A percentile compares a stretch with the other conserved stretches of the same genome.
Evolutionary conservation across 2,797 vertebrate genomes (phyloP).

Genomic region (Falco columbarius): DNA sequence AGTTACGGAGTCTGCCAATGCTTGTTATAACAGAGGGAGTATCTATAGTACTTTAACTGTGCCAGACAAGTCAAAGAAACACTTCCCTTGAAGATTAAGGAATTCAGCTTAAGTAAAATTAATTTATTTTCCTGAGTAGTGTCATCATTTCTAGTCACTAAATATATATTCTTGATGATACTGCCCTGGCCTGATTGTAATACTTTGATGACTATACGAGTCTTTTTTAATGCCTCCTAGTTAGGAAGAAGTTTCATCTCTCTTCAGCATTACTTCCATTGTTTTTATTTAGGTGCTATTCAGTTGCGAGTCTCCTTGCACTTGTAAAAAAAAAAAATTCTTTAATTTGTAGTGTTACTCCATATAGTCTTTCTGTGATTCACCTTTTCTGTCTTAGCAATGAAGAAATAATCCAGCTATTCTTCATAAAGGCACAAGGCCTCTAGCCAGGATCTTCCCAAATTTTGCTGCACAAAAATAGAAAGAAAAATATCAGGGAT

Average conservation of each 20-base stretch:
- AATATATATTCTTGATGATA: neutral
- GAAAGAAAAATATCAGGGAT: neutral
- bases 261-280: neutral
- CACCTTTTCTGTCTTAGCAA: neutral
- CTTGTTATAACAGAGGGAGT: neutral
- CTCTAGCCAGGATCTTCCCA: neutral
- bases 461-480: neutral
- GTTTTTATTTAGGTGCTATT: neutral
- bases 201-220: neutral
- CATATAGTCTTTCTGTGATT: neutral
- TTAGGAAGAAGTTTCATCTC: neutral
- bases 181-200: neutral
- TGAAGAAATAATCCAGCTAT: neutral
- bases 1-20: neutral
- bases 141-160: neutral
- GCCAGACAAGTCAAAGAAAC: slow-evolving; percentile 29
- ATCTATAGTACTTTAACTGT: neutral
- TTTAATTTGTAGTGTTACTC: neutral
- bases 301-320: neutral
- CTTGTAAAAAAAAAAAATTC: neutral
- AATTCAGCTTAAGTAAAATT: slow-evolving; percentile 21
- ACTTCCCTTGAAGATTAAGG: slow-evolving; percentile 15
- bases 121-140: neutral
- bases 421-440: neutral
- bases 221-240: neutral